Base-by-base conservation (phyloP, 2,797 vertebrate genomes). In the Pseudocheirus occidentalis region DNA sequence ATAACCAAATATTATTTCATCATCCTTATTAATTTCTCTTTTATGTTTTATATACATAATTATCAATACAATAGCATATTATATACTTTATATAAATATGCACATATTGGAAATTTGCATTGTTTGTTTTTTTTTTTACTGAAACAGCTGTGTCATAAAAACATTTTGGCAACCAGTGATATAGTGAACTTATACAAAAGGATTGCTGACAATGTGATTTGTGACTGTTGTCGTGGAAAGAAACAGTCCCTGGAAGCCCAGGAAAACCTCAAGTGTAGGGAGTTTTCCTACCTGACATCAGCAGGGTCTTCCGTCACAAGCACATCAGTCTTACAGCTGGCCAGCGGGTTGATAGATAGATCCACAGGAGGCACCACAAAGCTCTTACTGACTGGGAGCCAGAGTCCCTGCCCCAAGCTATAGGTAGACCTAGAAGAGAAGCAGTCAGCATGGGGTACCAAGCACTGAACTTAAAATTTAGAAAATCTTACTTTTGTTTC, bases 301-400 rank as follows among this genome's bases (percentile, higher is more conserved):
- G 99, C 99, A 7, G 99, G 99, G 98, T 99, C 99, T 98, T 99
- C 99, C 0, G 99, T 99, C 96, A 99, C 99, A 94, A 99, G 98
- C 92, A 99, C 99, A 46, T 99, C 99, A 0, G 99, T 99, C 99
- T 99, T 99, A 97, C 99, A 99, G 98, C 99, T 99, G 98, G 99
- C 99, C 31, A 99, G 99, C 9, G 99, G 99, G 97, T 99, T 99
- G 99, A 99, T 99, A 62, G 99, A 99, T 98, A 99, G 99, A 95
- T 99, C 99, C 98, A 99, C 99, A 0, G 99, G 99, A 0, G 99
- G 99, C 58, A 99, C 99, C 98, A 99, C 99, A 0, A 99, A 99
- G 98, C 99, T 99, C 98, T 99, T 99, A 98, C 99, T 99, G 98
- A 99, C 99, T 0, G 99, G 99, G 97, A 99, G 99, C 99, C 99